Percentiles rank a stretch among this genome's conserved stretches.
These are phyloP conservation scores for Agapornis canus DNA, from an alignment of 2,797 vertebrate species.

Conservation along the genomic window DNA sequence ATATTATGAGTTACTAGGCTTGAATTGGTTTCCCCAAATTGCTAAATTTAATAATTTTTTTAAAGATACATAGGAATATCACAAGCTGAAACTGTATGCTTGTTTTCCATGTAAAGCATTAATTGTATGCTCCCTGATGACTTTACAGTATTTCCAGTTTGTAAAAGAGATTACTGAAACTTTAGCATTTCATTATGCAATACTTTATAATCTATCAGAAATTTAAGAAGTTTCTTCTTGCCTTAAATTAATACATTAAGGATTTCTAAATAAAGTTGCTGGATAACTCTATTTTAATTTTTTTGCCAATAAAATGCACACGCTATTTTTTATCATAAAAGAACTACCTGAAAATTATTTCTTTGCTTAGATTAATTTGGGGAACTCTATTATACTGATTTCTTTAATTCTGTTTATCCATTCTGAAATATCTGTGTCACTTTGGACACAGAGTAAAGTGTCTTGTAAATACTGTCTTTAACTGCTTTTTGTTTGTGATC, in stretches of 20 bases:
- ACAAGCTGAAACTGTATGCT: neutral
- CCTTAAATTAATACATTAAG: neutral
- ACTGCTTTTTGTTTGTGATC: neutral
- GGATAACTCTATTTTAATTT: neutral
- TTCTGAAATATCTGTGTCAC: neutral
- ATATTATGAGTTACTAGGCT: neutral
- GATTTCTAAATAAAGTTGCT: neutral
- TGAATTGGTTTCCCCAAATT: neutral
- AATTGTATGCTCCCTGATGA: neutral
- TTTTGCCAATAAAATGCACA: neutral
- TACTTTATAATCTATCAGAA: neutral
- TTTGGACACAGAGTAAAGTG: neutral
- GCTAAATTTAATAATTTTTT: neutral
- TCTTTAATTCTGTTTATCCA: neutral
- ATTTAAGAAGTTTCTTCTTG: neutral
- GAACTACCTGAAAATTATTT: neutral
- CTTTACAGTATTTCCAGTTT: neutral
- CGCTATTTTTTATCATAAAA: neutral
- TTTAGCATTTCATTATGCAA: neutral
- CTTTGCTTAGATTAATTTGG: neutral
- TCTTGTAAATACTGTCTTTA: neutral
- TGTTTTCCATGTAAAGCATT: neutral
- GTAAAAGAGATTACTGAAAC: neutral
- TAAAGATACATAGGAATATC: neutral
- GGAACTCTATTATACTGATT: neutral